Percentiles rank a stretch among this genome's conserved stretches.
phyloP scores from a whole-genome alignment of 2,888 invertebrate genomes.

The Dryococelus australis region DNA sequence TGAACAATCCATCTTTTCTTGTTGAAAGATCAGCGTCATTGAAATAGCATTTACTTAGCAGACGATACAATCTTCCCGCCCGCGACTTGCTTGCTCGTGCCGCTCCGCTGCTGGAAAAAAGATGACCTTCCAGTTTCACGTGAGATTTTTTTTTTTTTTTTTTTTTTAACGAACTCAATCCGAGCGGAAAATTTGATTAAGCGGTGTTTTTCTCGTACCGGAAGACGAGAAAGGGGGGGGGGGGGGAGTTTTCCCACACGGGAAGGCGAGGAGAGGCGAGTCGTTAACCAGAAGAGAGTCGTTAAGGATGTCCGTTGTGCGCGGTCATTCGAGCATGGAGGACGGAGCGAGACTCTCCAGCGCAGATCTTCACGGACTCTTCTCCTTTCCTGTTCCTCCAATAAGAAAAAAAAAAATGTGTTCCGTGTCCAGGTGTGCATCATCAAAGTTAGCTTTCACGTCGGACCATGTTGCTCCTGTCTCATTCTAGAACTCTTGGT shows the following conservation, averaged over 20 bases:
- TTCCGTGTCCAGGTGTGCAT: background rate
- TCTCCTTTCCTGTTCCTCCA: too few species aligned
- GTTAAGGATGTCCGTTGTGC: background rate
- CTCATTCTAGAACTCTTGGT: background rate
- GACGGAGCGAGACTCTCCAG: background rate
- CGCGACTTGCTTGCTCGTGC: background rate
- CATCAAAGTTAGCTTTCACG: background rate
- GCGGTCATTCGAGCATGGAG: background rate
- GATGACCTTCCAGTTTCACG: background rate
- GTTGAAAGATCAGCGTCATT: too few species aligned
- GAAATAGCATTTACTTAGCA: too few species aligned
- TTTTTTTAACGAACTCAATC: background rate
- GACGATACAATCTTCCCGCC: too few species aligned
- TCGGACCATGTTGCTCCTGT: background rate
- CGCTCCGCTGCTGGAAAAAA: background rate
- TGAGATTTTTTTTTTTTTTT: background rate
- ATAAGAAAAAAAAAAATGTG: background rate
- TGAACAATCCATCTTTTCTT: too few species aligned
- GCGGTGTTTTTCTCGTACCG: background rate
- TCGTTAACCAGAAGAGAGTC: slow-evolving; percentile 9
- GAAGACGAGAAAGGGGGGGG: too few species aligned
- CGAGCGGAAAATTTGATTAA: background rate
- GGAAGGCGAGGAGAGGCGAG: background rate
- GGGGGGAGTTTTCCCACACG: background rate
- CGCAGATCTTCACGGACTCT: background rate